Conservation (phyloP, 2,888 invertebrate species). For the Epinotia brunnichana region DNA sequence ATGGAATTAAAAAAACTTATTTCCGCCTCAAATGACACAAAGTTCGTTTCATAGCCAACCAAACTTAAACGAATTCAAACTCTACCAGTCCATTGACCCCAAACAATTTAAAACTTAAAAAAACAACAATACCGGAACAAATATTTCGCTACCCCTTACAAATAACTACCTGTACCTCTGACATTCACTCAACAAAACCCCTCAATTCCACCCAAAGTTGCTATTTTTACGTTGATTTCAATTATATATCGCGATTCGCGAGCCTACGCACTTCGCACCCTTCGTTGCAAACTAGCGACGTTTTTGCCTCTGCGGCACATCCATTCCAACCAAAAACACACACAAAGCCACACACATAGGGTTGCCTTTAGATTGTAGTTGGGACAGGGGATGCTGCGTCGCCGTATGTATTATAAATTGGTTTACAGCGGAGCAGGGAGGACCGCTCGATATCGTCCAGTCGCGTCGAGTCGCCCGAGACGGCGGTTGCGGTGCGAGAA, state of each 20-base stretch:
- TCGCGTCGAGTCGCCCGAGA: slow-evolving; percentile 66
- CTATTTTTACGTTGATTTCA: slow-evolving; percentile 63
- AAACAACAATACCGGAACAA: slow-evolving; percentile 4
- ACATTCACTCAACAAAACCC: slow-evolving; percentile 37
- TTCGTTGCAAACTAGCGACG: slow-evolving; percentile 72
- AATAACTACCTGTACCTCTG: neutral
- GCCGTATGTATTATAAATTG: slow-evolving; percentile 84
- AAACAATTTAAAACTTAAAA: neutral
- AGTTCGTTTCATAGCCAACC: too few species aligned
- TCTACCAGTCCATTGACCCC: neutral
- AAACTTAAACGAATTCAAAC: neutral
- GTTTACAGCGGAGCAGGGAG: slow-evolving; percentile 80
- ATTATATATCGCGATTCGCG: slow-evolving; percentile 66
- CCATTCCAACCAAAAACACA: slow-evolving; percentile 49
- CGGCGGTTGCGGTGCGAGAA: slow-evolving; percentile 48
- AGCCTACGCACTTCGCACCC: slow-evolving; percentile 79
- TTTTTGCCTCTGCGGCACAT: slow-evolving; percentile 81
- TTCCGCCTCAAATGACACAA: too few species aligned
- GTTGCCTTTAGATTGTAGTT: slow-evolving; percentile 54
- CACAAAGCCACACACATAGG: slow-evolving; percentile 50
- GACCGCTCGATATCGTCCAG: slow-evolving; percentile 80
- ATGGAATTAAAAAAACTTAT: too few species aligned
- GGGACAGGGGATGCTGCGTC: slow-evolving; percentile 79
- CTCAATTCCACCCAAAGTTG: slow-evolving; percentile 34
- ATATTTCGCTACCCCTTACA: neutral